Evolutionary conservation across 2,888 invertebrate genomes (phyloP), one percentile per base, ranked within the genome.

Genomic region (Saturnia japonica): DNA sequence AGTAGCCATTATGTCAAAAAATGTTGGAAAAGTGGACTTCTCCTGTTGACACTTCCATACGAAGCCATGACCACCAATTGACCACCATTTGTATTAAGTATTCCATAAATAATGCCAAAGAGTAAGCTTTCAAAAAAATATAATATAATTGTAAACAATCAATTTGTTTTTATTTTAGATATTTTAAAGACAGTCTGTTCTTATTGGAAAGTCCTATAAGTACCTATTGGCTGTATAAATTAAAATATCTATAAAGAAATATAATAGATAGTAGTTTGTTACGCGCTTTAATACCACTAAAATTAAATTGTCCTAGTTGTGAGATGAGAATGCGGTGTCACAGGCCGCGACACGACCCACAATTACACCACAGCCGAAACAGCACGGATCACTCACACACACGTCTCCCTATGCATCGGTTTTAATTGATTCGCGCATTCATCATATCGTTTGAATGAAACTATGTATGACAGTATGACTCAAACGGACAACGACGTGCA

Each of bases 291-390:
- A 71, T 68, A 64, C 64, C 42, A 40, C 68, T 68, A 40, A 47
- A 54, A n/a, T n/a, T 68, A 40, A 66, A 54, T 70, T 73, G 72
- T 72, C 40, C 62, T 72, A 73, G 74, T 67, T 42, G 40, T 74
- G 68, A 71, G 80, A 90, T 87, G 82, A 78, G 77, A 84, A 81
- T 86, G 91, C 89, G 90, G 81, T 73, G 71, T 74, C 71, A 70
- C 70, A 67, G 68, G 76, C 74, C 75, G 70, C 82, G 89, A 82
- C 90, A 79, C 89, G 91, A 91, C 92, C 91, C 83, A 85, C 84
- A 91, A 91, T 93, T 92, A 90, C 80, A 85, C 76, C 80, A 85
- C 76, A 83, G 77, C 90, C 91, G 85, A 92, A 92, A 92, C 85
- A 74, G 86, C 90, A 87, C 86, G 79, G 87, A 89, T 89, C 88